Conservation (phyloP, 2,888 invertebrate genomes). For the Leptarthrus brevirostris region DNA sequence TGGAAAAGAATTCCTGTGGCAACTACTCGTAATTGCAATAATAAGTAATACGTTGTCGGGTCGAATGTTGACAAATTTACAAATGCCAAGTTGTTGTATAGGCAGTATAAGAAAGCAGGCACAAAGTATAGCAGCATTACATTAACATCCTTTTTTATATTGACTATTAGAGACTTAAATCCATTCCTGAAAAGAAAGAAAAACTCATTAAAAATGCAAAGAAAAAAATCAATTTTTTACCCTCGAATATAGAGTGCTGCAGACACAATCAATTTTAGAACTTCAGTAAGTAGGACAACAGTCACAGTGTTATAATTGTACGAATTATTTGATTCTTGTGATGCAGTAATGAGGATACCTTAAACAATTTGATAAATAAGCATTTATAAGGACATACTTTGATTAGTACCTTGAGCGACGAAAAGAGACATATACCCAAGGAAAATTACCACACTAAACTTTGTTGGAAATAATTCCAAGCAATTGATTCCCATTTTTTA, state of each 20-base stretch:
- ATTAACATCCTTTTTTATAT: conserved; percentile 72
- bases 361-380: conserved; percentile 61
- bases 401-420: conserved; percentile 93
- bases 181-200: conserved; percentile 74
- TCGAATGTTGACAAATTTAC: conserved; percentile 91
- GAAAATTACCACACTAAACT: conserved; percentile 83
- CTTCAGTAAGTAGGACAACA: conserved; percentile 89
- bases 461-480: conserved; percentile 85
- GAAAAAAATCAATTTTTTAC: conserved; percentile 67
- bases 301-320: conserved; percentile 90
- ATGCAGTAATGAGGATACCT: conserved; percentile 93
- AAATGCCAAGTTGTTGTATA: conserved; percentile 95
- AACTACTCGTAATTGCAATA: conserved; percentile 91
- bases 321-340: conserved; percentile 81
- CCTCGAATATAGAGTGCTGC: conserved; percentile 76
- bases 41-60: conserved; percentile 92
- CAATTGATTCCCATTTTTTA: conserved; percentile 65
- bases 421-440: conserved; percentile 87
- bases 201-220: neutral
- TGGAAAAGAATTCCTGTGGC: conserved; percentile 93
- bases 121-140: conserved; percentile 86
- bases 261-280: conserved; percentile 83
- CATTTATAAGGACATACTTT: conserved; percentile 54
- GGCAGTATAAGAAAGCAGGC: conserved; percentile 90
- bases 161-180: conserved; percentile 69